A percentile compares a stretch with the other conserved stretches of the same genome.
Evolutionary conservation across 30 jellyfish, hydroid and myxozoan genomes (phyloP).

Genomic region (Hydra vulgaris): DNA sequence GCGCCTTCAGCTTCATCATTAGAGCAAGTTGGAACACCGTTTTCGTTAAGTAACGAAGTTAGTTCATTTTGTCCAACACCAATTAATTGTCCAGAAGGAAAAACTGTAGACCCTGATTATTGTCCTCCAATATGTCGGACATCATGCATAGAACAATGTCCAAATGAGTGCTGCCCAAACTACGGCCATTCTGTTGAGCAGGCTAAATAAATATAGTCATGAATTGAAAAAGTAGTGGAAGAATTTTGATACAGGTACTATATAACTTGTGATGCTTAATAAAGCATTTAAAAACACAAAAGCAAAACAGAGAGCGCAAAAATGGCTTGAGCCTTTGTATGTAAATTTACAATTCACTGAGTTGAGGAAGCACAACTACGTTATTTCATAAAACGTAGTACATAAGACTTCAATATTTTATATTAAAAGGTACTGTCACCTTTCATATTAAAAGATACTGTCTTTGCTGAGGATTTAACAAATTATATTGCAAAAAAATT

Average conservation of each 20-base stretch:
- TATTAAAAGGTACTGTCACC: too few relatives aligned
- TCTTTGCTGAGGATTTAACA: background rate
- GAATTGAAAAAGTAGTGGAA: background rate
- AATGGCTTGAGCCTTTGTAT: too few relatives aligned
- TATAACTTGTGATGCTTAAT: background rate
- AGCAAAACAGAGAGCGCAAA: too few relatives aligned
- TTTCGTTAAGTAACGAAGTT: background rate
- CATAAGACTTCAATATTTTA: too few relatives aligned
- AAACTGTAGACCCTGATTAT: slow-evolving; percentile 29
- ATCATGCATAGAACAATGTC: slow-evolving; percentile 52
- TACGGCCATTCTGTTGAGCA: slow-evolving; percentile 20
- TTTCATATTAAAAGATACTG: background rate
- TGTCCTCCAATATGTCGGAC: slow-evolving; percentile 59
- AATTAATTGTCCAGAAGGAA: slow-evolving; percentile 28
- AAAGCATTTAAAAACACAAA: too few relatives aligned
- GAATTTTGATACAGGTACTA: background rate
- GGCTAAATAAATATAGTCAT: background rate
- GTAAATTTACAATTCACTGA: too few relatives aligned
- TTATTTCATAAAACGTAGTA: too few relatives aligned
- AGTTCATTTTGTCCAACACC: slow-evolving; percentile 32
- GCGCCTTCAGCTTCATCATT: slow-evolving; percentile 5
- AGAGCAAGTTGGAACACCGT: background rate
- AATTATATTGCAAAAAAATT: too few relatives aligned
- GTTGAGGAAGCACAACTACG: too few relatives aligned
- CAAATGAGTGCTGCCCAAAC: slow-evolving; percentile 53